Evolutionary conservation across 2,113 vertebrate species (phyloP), one percentile per base, ranked within the genome.

Genomic region (Rhineura floridana): DNA sequence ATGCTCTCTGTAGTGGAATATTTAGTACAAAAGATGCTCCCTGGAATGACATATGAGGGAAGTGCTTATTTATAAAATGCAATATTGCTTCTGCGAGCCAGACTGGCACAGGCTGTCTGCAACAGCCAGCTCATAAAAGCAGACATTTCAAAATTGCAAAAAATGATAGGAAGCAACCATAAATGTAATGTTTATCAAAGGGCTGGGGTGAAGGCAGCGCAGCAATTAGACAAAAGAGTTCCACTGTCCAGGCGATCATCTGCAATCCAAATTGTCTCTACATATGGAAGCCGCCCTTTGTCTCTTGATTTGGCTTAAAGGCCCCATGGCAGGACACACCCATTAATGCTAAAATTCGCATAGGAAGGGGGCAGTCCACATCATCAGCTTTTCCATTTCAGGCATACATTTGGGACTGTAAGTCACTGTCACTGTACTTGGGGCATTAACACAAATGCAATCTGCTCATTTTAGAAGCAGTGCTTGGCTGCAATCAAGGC

Each of bases 81-180:
- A 94, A 94, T 93, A 95, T 94, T 94, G 93, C 91, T 96, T 59
- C 90, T 84, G 77, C 65, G 92, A 92, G 91, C 91, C 72, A 85
- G 88, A 83, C 90, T 84, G 86, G 86, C 0, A 0, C 86, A 92
- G 93, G 90, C 65, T 78, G 93, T 50, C 88, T 86, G 87, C 87
- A 81, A 86, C 55, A 62, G 91, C 91, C 81, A 91, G 84, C 86
- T 92, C 88, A 85, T 92, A 81, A 85, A 85, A 91, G 88, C 76
- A 89, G 76, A 48, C 80, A 87, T 76, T 72, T 90, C 90, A 67
- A 88, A 79, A 83, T 17, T 55, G 59, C 59, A 73, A 85, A 76
- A 87, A 80, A 92, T 79, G 88, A 91, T 55, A 88, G 63, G 50
- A 92, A 63, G 87, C 21, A 52, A 83, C 30, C 8, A 65, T 87